phyloP scores from a whole-genome alignment of 2,113 vertebrate species.

The Bucco capensis region DNA sequence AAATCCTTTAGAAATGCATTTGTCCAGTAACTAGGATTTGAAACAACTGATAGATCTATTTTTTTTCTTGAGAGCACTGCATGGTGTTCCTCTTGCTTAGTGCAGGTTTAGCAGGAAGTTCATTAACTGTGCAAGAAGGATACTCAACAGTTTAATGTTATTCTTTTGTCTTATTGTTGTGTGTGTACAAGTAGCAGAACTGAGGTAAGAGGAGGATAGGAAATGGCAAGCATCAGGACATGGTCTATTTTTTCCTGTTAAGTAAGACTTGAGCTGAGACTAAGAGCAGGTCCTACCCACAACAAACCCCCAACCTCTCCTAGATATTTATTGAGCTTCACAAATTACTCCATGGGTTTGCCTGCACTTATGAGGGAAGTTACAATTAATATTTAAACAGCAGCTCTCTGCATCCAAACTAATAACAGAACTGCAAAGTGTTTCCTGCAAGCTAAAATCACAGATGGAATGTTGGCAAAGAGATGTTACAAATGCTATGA shows the following conservation, averaged over 20 bases:
- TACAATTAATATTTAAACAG: conserved; percentile 57
- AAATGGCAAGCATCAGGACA: background rate
- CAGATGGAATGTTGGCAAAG: conserved; percentile 17
- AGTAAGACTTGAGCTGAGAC: background rate
- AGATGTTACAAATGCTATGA: background rate
- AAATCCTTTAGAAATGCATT: background rate
- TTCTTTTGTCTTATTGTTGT: background rate
- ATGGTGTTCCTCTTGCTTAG: background rate
- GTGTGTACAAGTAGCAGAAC: background rate
- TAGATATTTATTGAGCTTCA: background rate
- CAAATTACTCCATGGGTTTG: background rate
- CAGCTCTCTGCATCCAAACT: conserved; percentile 7
- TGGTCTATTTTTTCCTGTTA: background rate
- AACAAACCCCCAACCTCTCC: background rate
- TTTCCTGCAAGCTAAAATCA: conserved; percentile 44
- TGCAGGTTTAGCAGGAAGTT: background rate
- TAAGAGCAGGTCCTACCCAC: background rate
- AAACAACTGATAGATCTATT: background rate
- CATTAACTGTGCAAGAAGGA: background rate
- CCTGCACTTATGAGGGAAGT: background rate
- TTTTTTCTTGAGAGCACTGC: background rate
- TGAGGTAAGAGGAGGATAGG: background rate
- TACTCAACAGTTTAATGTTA: background rate
- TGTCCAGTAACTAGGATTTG: background rate
- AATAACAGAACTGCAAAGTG: conserved; percentile 35